Evolutionary conservation across 2,113 vertebrate species (phyloP), one percentile per base, ranked within the genome.

Genomic region (Tauraco erythrolophus): DNA sequence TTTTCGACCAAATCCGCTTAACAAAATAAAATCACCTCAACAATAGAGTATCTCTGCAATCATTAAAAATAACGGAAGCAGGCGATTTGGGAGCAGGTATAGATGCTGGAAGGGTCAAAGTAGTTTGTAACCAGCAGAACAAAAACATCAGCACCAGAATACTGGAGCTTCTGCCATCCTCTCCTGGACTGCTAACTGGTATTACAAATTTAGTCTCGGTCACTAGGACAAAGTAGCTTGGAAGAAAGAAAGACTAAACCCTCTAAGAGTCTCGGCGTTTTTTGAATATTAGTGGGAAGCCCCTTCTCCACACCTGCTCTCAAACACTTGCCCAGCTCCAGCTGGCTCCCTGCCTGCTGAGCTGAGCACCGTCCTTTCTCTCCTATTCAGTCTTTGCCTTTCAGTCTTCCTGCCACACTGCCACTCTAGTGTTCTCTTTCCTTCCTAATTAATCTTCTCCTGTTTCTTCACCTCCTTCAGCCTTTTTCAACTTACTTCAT

Each of bases 21-120:
- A 95, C 77, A 88, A 97, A 98, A 97, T 93, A 96, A 96, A 97
- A 96, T 95, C 84, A 92, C 84, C 61, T 84, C 69, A 77, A 92
- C 53, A 94, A 82, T 4, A 88, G 23, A 43, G 39, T 94, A 94
- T 96, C 94, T 97, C 56, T 88, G 70, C 43, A 83, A 61, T 68
- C 54, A 7, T 92, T 97, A 94, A 82, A 93, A 97, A 94, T 87
- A 97, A 92, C 0, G 2, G 39, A 66, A 64, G 17, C 57, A 46
- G 84, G 18, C 2, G 8, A 62, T 89, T 33, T 69, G 18, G 35
- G 33, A 53, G 7, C n/a, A 64, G 33, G 33, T 75, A 13, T 68
- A 31, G 48, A 24, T 48, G 9, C 69, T 31, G 33, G 7, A 86
- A 83, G 17, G 33, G 46, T 65, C 31, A 25, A 70, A 91, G 56